phyloP scores from a whole-genome alignment of 2,888 invertebrate genomes.

The Listrodromus nycthemerus region DNA sequence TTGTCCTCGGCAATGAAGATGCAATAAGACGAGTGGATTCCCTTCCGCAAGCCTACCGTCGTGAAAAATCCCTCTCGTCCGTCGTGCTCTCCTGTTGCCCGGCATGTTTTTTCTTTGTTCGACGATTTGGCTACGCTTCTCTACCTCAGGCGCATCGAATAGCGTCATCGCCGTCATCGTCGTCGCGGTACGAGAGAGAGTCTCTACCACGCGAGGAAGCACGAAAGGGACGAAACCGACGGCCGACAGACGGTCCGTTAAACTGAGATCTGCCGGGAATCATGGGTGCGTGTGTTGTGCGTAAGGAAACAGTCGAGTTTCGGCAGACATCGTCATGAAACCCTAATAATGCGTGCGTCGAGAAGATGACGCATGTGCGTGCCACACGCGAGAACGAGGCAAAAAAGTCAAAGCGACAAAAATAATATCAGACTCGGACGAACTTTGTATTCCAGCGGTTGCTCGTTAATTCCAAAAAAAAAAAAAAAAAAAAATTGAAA shows the following conservation, averaged over 20 bases:
- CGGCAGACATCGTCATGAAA: conserved; percentile 75
- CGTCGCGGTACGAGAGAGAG: conserved; percentile 39
- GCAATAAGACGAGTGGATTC: conserved; percentile 52
- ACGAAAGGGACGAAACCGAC: conserved; percentile 19
- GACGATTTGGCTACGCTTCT: conserved; percentile 74
- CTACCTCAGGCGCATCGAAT: conserved; percentile 33
- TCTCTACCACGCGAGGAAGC: conserved; percentile 23
- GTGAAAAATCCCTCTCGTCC: conserved; percentile 67
- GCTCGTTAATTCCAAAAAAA: too few species aligned
- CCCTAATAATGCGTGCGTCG: conserved; percentile 82
- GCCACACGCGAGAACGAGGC: conserved; percentile 72
- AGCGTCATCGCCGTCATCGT: conserved; percentile 26
- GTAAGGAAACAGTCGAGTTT: conserved; percentile 13
- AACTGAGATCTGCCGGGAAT: conserved; percentile 45
- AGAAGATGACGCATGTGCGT: conserved; percentile 80
- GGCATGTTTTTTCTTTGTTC: conserved; percentile 84
- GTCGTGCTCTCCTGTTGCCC: conserved; percentile 81
- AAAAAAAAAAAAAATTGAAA: too few species aligned
- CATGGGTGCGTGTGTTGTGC: conserved; percentile 40
- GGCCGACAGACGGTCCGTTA: background rate
- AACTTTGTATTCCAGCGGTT: background rate
- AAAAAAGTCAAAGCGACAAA: conserved; percentile 9
- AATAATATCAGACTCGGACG: background rate
- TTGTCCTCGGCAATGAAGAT: conserved; percentile 63
- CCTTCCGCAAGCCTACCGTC: conserved; percentile 8